Evolutionary conservation across 2,888 invertebrate genomes (phyloP).

Genomic region (Xiphydria camelus): DNA sequence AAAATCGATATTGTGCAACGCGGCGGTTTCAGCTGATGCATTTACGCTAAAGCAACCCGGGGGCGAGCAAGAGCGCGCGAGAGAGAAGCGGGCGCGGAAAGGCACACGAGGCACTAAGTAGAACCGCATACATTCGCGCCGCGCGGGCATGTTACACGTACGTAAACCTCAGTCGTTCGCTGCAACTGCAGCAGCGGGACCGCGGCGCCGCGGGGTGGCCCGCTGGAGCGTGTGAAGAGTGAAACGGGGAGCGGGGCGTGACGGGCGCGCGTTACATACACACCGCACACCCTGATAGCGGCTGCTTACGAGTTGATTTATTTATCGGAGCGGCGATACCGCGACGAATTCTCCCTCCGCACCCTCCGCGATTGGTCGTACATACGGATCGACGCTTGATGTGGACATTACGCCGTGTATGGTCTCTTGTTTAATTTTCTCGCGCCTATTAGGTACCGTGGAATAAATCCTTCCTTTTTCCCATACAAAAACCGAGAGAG

Average conservation of each 20-base stretch:
- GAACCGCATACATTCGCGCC: neutral
- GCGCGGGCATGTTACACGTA: slow-evolving; percentile 1
- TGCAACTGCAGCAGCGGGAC: slow-evolving; percentile 1
- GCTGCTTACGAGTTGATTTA: slow-evolving; percentile 56
- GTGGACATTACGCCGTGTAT: no score
- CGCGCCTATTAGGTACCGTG: no score
- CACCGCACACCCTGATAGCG: slow-evolving; percentile 45
- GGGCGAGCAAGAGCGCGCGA: neutral
- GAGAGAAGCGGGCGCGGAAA: neutral
- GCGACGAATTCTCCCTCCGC: slow-evolving; percentile 56
- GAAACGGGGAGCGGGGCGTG: slow-evolving; percentile 20
- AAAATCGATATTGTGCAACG: no score
- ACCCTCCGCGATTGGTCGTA: no score
- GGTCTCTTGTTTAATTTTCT: no score
- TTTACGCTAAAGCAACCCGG: slow-evolving; percentile 1
- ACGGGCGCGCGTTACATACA: slow-evolving; percentile 29
- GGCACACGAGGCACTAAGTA: no score
- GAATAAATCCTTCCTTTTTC: no score
- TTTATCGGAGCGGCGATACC: slow-evolving; percentile 53
- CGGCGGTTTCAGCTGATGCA: no score
- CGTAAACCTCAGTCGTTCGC: neutral
- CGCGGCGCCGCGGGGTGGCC: neutral
- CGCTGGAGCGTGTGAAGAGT: neutral
- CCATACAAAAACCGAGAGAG: no score
- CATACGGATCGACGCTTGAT: no score